phyloP scores from a whole-genome alignment of 2,797 vertebrate genomes.

The Typhlichthys subterraneus region DNA sequence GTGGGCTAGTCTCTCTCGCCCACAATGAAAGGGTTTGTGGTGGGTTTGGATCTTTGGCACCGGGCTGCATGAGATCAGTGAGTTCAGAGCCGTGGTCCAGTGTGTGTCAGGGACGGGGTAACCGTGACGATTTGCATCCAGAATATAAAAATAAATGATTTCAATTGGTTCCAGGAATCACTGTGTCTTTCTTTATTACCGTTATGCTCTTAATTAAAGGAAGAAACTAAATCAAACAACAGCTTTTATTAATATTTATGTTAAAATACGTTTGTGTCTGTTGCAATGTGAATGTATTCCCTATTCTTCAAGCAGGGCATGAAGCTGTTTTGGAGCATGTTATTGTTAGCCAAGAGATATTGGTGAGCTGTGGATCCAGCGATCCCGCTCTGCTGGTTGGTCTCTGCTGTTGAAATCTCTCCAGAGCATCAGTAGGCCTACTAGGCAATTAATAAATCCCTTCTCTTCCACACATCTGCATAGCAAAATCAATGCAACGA shows the following conservation, averaged over 20 bases:
- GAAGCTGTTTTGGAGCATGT: neutral
- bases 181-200: no score
- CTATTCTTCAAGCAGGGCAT: no score
- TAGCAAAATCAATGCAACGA: no score
- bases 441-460: no score
- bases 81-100: slow-evolving; percentile 30
- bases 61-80: slow-evolving; percentile 29
- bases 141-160: slow-evolving; percentile 33
- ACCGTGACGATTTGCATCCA: slow-evolving; percentile 43
- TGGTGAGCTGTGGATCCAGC: no score
- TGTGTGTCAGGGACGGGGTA: slow-evolving; percentile 30
- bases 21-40: slow-evolving; percentile 70
- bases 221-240: neutral
- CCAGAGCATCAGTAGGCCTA: no score
- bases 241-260: no score
- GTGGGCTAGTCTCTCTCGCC: slow-evolving; percentile 39
- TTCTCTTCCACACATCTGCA: no score
- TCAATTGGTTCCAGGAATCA: slow-evolving; percentile 23
- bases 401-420: no score
- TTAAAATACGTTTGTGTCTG: no score
- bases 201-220: slow-evolving; percentile 3
- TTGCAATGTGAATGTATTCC: no score
- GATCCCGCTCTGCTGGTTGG: no score
- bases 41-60: slow-evolving; percentile 57
- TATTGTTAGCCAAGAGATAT: neutral